Evolutionary conservation across 2,888 invertebrate species (phyloP), one percentile per base, ranked within the genome.

Genomic region (Urechis unicinctus): DNA sequence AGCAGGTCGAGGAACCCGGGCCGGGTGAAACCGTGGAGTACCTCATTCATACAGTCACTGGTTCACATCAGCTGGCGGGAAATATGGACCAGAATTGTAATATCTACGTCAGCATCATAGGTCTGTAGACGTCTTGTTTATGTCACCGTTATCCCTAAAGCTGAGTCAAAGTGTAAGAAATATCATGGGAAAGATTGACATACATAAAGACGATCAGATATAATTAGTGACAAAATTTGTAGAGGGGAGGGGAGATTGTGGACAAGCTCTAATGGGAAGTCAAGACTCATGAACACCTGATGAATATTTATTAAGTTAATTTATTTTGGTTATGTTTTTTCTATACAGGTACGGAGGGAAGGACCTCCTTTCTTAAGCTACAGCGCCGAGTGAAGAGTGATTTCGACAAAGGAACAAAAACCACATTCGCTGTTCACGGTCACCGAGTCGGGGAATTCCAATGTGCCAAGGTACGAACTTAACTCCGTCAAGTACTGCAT

Each of bases 91-190:
- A 46, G 6, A 42, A 48, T 36, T 55, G 51, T 28, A 21, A 52
- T 26, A 22, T 60, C 21, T 58, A 52, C 50, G 41, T 60, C 45
- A 28, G 60, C 50, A 57, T 60, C 13, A 29, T 58, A 2, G 60
- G 60, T 60, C 22, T 55, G 54, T 43, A 6, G 6, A 21, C n/a
- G n/a, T n/a, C n/a, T n/a, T n/a, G n/a, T n/a, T n/a, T n/a, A n/a
- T n/a, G n/a, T n/a, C n/a, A n/a, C n/a, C n/a, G n/a, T n/a, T n/a
- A n/a, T n/a, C n/a, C n/a, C n/a, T n/a, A n/a, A n/a, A n/a, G n/a
- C n/a, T n/a, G n/a, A n/a, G n/a, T n/a, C n/a, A n/a, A n/a, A n/a
- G n/a, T n/a, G n/a, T n/a, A n/a, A n/a, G n/a, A n/a, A n/a, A n/a
- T n/a, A n/a, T n/a, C n/a, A n/a, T n/a, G n/a, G n/a, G n/a, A n/a